Evolutionary conservation across 2,888 invertebrate genomes (phyloP).

Genomic region (Willowsia nigromaculata): DNA sequence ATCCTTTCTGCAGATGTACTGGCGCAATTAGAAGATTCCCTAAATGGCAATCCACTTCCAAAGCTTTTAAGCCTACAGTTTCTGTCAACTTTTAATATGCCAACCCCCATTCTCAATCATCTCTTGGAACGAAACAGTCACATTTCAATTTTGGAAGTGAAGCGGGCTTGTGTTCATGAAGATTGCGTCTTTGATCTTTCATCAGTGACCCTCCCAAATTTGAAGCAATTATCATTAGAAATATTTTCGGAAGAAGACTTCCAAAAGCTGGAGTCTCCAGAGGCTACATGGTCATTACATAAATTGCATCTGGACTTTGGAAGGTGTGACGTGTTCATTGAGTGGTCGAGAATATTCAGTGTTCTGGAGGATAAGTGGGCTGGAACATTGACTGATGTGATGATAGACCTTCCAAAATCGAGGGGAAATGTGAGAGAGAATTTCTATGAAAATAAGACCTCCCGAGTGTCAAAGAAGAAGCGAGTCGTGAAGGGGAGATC

Average conservation of each 20-base stretch:
- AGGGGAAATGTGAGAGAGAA: no score
- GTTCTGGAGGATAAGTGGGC: neutral
- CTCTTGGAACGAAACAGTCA: neutral
- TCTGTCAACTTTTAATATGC: neutral
- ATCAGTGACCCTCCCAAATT: neutral
- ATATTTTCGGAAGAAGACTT: neutral
- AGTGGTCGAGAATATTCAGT: neutral
- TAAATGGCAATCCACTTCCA: neutral
- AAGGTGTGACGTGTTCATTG: neutral
- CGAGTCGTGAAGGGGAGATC: neutral
- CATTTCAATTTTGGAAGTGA: neutral
- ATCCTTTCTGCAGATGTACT: no score
- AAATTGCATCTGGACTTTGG: neutral
- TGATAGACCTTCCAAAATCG: neutral
- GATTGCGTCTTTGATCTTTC: neutral
- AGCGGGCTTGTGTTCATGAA: neutral
- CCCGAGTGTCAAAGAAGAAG: no score
- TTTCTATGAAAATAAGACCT: no score
- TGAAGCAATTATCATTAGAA: neutral
- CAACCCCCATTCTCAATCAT: neutral
- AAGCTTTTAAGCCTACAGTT: neutral
- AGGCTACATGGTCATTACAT: neutral
- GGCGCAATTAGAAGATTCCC: no score
- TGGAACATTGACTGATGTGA: neutral
- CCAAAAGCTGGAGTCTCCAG: neutral